These are phyloP conservation scores for Contarinia nasturtii DNA, from an alignment of 1,140 invertebrate genomes.

Conservation along the genomic window DNA sequence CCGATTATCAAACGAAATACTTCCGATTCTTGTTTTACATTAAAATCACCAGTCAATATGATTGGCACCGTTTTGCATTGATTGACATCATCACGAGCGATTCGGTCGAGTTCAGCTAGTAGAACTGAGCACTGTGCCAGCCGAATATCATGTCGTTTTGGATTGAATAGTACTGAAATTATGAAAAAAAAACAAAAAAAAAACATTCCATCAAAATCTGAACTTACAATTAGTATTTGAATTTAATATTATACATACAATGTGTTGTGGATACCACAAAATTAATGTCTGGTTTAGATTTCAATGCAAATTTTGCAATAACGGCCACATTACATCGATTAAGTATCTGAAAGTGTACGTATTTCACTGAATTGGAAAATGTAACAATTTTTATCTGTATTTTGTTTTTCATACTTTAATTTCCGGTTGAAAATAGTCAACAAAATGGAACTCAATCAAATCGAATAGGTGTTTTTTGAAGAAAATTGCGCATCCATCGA, in stretches of 20 bases:
- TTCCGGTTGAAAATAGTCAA: conserved; percentile 36
- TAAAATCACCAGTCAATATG: conserved; percentile 80
- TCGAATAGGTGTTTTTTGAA: conserved; percentile 43
- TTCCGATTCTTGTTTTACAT: conserved; percentile 48
- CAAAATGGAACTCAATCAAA: conserved; percentile 34
- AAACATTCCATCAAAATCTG: too few relatives aligned
- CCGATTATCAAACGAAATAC: too few relatives aligned
- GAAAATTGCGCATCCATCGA: conserved; percentile 73
- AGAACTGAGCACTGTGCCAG: conserved; percentile 67
- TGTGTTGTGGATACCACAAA: conserved; percentile 81
- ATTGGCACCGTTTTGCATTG: conserved; percentile 42
- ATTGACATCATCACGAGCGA: conserved; percentile 24
- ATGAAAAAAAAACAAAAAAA: too few relatives aligned
- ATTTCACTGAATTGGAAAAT: not conserved
- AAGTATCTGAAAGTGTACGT: conserved; percentile 27
- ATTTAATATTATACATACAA: too few relatives aligned
- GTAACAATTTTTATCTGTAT: too few relatives aligned
- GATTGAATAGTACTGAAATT: conserved; percentile 46
- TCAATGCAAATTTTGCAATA: conserved; percentile 48
- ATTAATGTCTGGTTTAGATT: conserved; percentile 24
- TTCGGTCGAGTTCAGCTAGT: conserved; percentile 61
- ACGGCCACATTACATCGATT: conserved; percentile 77
- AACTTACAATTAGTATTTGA: too few relatives aligned
- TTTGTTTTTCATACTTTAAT: conserved; percentile 10
- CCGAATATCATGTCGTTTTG: conserved; percentile 66